A percentile compares a stretch with the other conserved stretches of the same genome.
Evolutionary conservation across 1,140 invertebrate species (phyloP).

Genomic region (Achatina immaculata): DNA sequence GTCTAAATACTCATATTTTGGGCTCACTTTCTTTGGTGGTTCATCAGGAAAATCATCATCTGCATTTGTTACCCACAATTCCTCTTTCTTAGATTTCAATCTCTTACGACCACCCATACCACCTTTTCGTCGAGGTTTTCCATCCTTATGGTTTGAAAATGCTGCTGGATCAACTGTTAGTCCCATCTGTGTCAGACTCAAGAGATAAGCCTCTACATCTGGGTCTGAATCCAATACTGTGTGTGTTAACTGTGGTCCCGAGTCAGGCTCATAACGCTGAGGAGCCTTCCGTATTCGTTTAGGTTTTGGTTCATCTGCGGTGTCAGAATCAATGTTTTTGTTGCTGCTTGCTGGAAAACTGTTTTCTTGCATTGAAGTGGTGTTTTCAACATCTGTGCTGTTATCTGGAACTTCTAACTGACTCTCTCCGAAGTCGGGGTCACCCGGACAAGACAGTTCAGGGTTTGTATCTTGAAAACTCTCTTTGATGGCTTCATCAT

Average conservation of each 20-base stretch:
- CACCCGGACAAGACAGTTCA: no score
- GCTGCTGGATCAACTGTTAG: slow-evolving; percentile 26
- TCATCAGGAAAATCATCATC: background rate
- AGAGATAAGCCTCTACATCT: slow-evolving; percentile 19
- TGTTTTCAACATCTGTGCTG: no score
- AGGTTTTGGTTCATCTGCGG: background rate
- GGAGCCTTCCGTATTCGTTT: background rate
- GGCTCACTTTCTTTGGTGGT: background rate
- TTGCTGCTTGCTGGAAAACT: no score
- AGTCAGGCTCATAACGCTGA: background rate
- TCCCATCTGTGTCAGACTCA: slow-evolving; percentile 24
- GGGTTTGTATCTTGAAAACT: no score
- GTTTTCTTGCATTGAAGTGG: no score
- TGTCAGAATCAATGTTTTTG: no score
- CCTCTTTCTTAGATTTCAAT: no score
- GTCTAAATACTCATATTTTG: slow-evolving; percentile 23
- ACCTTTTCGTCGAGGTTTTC: background rate
- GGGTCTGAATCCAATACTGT: background rate
- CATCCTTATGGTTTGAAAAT: background rate
- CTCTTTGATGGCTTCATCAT: no score
- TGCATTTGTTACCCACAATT: background rate
- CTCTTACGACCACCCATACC: background rate
- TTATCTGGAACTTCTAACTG: no score
- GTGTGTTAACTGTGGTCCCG: background rate
- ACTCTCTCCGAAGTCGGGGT: no score